Evolutionary conservation across 2,888 invertebrate species (phyloP).

Genomic region (Cerceris ruficornis): DNA sequence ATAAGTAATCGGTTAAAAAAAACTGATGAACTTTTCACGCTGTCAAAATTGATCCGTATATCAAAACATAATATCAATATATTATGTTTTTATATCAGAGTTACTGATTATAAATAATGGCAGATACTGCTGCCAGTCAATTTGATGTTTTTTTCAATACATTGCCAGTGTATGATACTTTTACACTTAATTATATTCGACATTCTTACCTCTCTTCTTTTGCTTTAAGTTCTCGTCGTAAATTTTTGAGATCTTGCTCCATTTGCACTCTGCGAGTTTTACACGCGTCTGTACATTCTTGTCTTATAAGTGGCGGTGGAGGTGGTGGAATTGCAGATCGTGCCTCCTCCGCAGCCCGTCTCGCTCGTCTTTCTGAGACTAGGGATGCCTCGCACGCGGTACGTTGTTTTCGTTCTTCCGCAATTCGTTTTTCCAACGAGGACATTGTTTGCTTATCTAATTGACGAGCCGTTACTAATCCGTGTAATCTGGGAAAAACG

Average conservation of each 20-base stretch:
- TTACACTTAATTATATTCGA: background rate
- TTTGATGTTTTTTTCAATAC: no score
- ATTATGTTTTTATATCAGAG: no score
- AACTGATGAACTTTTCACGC: no score
- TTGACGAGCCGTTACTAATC: slow-evolving; percentile 88
- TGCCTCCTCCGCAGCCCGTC: slow-evolving; percentile 84
- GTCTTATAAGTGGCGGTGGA: slow-evolving; percentile 79
- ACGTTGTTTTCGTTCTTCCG: slow-evolving; percentile 92
- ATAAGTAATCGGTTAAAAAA: no score
- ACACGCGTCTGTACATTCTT: slow-evolving; percentile 87
- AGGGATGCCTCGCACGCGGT: slow-evolving; percentile 89
- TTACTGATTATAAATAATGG: no score
- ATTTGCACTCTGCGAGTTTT: slow-evolving; percentile 86
- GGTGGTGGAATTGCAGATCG: slow-evolving; percentile 76
- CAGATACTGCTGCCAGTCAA: no score
- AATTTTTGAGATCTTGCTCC: slow-evolving; percentile 87
- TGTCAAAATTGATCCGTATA: no score
- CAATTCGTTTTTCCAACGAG: slow-evolving; percentile 90
- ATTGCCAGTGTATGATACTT: no score
- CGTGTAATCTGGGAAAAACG: slow-evolving; percentile 85
- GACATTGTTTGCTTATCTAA: slow-evolving; percentile 90
- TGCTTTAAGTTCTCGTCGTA: slow-evolving; percentile 86
- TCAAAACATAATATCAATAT: no score
- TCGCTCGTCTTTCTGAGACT: slow-evolving; percentile 88
- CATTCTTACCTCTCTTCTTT: slow-evolving; percentile 86